These are phyloP conservation scores for Synaphobranchus kaupii DNA, from an alignment of 2,797 vertebrate genomes.

Conservation along the genomic window DNA sequence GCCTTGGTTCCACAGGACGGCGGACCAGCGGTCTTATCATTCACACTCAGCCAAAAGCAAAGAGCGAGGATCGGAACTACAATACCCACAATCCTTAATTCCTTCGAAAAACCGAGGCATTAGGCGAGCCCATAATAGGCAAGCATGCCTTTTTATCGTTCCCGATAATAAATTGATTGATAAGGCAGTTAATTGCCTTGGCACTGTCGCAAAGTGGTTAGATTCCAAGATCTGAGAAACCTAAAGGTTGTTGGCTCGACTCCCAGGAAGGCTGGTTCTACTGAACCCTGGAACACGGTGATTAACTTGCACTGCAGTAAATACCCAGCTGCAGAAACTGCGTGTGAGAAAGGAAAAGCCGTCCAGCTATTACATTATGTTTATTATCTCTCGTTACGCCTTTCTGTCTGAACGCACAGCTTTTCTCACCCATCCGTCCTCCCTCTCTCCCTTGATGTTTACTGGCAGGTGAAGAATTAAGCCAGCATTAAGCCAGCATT, in stretches of 20 bases:
- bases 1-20: neutral
- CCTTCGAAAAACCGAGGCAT: neutral
- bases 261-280: neutral
- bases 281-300: neutral
- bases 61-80: slow-evolving; percentile 10
- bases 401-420: neutral
- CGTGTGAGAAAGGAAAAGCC: neutral
- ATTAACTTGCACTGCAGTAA: neutral
- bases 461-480: neutral
- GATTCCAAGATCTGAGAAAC: neutral
- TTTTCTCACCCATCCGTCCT: neutral
- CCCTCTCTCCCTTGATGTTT: slow-evolving; percentile 5
- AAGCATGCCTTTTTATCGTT: neutral
- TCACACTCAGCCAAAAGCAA: neutral
- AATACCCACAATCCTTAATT: slow-evolving; percentile 31
- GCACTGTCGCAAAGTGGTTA: neutral
- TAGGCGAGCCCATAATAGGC: neutral
- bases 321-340: neutral
- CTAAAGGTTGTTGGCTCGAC: neutral
- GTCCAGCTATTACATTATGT: neutral
- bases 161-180: neutral
- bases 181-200: neutral
- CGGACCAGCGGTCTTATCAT: neutral
- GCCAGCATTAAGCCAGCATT: neutral
- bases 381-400: neutral